Percentiles rank a stretch among this genome's conserved stretches.
Evolutionary conservation across 2,797 vertebrate species (phyloP).

Genomic region (Sciurus carolinensis): DNA sequence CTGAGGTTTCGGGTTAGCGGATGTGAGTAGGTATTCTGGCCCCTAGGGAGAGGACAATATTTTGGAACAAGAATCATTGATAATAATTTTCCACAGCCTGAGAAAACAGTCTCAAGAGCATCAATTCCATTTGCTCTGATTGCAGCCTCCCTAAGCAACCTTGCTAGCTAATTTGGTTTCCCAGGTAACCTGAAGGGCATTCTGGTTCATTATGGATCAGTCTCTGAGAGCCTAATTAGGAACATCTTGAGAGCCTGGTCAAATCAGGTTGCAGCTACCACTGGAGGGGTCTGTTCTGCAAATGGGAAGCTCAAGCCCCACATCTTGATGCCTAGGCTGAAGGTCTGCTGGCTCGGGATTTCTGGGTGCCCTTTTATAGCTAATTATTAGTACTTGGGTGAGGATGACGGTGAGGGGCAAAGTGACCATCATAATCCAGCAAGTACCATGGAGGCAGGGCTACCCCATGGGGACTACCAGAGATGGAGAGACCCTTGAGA

Average conservation of each 20-base stretch:
- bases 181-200: constrained; percentile 24
- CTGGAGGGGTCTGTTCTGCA: background rate
- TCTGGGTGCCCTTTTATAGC: background rate
- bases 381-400: background rate
- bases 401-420: background rate
- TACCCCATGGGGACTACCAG: accelerated
- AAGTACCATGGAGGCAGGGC: accelerated
- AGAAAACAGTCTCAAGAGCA: background rate
- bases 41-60: background rate
- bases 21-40: no score
- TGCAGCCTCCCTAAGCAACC: constrained; percentile 30
- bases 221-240: background rate
- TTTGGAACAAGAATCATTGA: background rate
- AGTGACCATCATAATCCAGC: background rate
- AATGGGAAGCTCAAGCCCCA: background rate
- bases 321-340: accelerated
- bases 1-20: background rate
- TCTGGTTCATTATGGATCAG: background rate
- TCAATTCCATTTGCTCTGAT: background rate
- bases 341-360: background rate
- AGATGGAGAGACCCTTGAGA: background rate
- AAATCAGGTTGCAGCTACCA: background rate
- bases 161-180: constrained; percentile 24
- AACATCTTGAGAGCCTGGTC: background rate
- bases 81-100: background rate